Percentiles rank a stretch among this genome's conserved stretches.
phyloP scores from a whole-genome alignment of 2,888 invertebrate species.

The Eupithecia vulgata region DNA sequence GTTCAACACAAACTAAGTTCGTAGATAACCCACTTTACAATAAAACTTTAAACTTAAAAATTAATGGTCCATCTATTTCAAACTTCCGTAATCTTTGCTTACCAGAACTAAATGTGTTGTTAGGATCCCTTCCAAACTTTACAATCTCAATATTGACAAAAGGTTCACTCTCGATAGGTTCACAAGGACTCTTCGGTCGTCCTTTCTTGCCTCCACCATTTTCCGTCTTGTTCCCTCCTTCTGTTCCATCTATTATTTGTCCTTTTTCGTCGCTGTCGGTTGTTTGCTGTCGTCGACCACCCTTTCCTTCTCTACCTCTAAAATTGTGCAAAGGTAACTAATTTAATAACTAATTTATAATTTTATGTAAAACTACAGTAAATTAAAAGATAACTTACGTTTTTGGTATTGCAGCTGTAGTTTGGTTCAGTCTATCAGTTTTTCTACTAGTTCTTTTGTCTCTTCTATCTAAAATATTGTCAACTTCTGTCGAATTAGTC shows the following conservation, averaged over 20 bases:
- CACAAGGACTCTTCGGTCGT: conserved; percentile 86
- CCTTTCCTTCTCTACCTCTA: conserved; percentile 78
- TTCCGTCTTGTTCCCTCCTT: conserved; percentile 53
- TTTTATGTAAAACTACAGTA: background rate
- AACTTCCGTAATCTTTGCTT: conserved; percentile 31
- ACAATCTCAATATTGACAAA: conserved; percentile 88
- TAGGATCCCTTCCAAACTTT: conserved; percentile 88
- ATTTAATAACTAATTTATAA: background rate
- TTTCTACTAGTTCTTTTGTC: conserved; percentile 81
- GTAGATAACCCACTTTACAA: too few species aligned
- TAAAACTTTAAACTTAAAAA: too few species aligned
- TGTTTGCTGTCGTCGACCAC: conserved; percentile 64
- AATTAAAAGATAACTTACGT: conserved; percentile 64
- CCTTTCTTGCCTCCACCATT: conserved; percentile 74
- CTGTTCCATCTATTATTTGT: conserved; percentile 44
- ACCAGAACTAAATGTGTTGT: conserved; percentile 89
- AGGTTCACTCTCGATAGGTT: conserved; percentile 86
- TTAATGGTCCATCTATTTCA: too few species aligned
- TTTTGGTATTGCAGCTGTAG: conserved; percentile 79
- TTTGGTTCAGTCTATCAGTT: conserved; percentile 79
- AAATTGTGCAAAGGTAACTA: conserved; percentile 27
- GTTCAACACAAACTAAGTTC: too few species aligned
- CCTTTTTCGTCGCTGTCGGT: conserved; percentile 57
- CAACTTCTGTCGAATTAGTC: conserved; percentile 74
- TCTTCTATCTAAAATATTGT: conserved; percentile 70